Percentiles rank a stretch among this genome's conserved stretches.
Conservation (phyloP, 2,888 invertebrate genomes). For the Erynnis tages region DNA sequence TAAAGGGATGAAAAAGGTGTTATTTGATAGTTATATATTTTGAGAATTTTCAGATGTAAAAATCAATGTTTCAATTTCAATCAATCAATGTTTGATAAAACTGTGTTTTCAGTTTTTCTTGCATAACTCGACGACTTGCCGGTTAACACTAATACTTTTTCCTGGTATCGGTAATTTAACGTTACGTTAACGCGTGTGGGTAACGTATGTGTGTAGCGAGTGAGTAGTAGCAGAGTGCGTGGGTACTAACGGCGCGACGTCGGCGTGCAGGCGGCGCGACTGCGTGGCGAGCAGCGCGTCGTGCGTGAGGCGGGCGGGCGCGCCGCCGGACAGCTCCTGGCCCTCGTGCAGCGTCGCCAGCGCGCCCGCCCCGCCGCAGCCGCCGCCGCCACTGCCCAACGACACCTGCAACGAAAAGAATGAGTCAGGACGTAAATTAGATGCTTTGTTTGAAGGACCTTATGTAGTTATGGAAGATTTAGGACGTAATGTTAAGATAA, state of each 20-base stretch:
- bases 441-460: no score
- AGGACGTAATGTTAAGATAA: not conserved
- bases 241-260: constrained; percentile 73
- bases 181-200: no score
- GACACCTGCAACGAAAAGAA: constrained; percentile 16
- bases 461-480: not conserved
- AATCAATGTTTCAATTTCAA: no score
- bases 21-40: no score
- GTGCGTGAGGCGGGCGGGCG: constrained; percentile 85
- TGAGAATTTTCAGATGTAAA: no score
- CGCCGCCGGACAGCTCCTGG: constrained; percentile 70
- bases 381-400: constrained; percentile 49
- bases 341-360: constrained; percentile 92
- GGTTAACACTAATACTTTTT: no score
- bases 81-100: no score
- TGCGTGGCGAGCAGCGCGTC: constrained; percentile 91
- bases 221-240: not conserved
- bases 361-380: not conserved
- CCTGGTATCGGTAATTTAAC: no score
- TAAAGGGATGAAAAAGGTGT: no score
- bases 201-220: not conserved
- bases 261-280: constrained; percentile 85
- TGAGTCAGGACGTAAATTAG: no score
- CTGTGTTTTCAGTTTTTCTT: no score
- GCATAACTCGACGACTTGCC: no score